A percentile compares a stretch with the other conserved stretches of the same genome.
phyloP scores from a whole-genome alignment of 1,140 invertebrate genomes.

The Thaumatotibia leucotreta region DNA sequence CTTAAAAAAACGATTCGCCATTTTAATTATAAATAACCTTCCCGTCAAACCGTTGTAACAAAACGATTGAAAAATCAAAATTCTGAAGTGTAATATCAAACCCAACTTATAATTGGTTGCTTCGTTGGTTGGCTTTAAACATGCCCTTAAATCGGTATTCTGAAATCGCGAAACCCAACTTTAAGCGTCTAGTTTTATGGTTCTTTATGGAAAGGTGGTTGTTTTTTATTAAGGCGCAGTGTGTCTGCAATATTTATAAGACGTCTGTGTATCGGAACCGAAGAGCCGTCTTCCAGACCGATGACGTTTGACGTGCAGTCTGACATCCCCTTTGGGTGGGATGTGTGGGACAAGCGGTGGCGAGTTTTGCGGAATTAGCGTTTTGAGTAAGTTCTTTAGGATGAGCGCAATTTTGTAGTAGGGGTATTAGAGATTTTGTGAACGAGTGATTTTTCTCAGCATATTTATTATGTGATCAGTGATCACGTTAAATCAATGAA shows the following conservation, averaged over 20 bases:
- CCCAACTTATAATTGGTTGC: constrained; percentile 67
- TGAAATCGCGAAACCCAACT: constrained; percentile 16
- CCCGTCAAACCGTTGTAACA: constrained; percentile 62
- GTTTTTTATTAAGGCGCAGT: constrained; percentile 37
- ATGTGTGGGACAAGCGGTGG: constrained; percentile 23
- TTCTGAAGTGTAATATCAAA: constrained; percentile 70
- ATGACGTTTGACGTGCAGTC: constrained; percentile 73
- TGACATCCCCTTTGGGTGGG: constrained; percentile 62
- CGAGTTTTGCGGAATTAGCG: not conserved
- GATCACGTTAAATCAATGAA: too few relatives aligned
- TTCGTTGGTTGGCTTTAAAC: constrained; percentile 32
- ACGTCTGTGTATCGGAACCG: constrained; percentile 63
- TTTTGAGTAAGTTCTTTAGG: not conserved
- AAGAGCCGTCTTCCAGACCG: constrained; percentile 67
- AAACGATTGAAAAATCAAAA: constrained; percentile 71
- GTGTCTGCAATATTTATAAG: constrained; percentile 69
- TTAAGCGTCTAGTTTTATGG: constrained; percentile 17
- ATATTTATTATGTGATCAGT: too few relatives aligned
- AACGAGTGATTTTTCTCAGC: too few relatives aligned
- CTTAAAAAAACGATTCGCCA: constrained; percentile 48
- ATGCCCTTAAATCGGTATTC: constrained; percentile 26
- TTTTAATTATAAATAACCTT: constrained; percentile 71
- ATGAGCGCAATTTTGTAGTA: too few relatives aligned
- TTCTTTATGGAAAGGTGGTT: constrained; percentile 24
- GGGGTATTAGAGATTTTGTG: too few relatives aligned